Conservation (phyloP, 2,113 vertebrate genomes). For the Lycocorax pyrrhopterus region DNA sequence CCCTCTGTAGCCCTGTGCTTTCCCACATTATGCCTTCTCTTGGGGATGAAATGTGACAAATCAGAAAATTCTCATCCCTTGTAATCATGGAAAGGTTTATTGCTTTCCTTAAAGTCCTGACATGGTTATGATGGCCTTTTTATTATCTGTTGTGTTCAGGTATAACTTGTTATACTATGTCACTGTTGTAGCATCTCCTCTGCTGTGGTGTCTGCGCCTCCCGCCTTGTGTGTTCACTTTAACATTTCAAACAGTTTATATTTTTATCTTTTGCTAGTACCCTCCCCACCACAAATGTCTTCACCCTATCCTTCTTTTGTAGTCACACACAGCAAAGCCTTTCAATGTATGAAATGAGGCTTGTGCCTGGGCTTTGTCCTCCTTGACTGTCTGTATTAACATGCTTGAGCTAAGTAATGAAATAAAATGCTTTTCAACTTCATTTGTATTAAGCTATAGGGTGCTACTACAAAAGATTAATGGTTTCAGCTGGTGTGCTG, state of each 20-base stretch:
- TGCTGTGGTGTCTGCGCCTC: neutral
- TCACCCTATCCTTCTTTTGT: neutral
- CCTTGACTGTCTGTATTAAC: neutral
- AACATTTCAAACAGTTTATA: neutral
- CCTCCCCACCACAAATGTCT: neutral
- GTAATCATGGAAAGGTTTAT: neutral
- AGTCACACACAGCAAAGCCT: neutral
- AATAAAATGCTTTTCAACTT: slow-evolving; percentile 1
- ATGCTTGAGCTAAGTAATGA: neutral
- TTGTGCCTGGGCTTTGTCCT: neutral
- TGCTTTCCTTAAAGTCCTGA: neutral
- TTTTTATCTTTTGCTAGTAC: neutral
- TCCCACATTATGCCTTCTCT: neutral
- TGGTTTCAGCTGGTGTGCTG: neutral
- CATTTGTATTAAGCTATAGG: neutral
- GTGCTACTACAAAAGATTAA: neutral
- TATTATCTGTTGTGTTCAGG: neutral
- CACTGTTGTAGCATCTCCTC: neutral
- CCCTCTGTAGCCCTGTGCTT: neutral
- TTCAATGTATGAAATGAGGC: neutral
- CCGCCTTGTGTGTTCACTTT: neutral
- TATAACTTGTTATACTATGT: neutral
- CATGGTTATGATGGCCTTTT: neutral
- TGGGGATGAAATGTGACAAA: neutral
- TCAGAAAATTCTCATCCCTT: neutral